Base-by-base conservation (phyloP, 2,888 invertebrate species). In the Melanchra persicariae region DNA sequence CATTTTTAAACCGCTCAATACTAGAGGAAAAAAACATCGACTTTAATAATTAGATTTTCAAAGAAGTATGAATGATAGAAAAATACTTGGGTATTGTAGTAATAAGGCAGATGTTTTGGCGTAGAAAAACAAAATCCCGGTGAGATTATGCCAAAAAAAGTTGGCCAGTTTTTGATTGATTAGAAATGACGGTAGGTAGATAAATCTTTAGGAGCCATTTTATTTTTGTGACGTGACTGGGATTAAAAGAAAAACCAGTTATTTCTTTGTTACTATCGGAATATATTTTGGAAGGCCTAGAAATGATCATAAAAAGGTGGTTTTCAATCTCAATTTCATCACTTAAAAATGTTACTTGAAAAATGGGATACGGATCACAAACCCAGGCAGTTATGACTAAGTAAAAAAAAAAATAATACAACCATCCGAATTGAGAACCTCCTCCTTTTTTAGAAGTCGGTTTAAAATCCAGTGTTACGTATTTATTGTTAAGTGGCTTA, bases 1-100 rank as follows among this genome's bases (percentile, higher is more conserved):
- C 12, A 67, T 77, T 70, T 54, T 17, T 2, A 45, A 70, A 70
- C 30, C 43, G 22, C 15, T 49, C 19, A 6, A n/a, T 55, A 47
- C 1, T 30, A 10, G 54, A 49, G 47, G 19, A 22, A 63, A 49
- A 55, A 12, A 5, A 1, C 37, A n/a, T 45, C 12, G 7, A 8
- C 24, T 51, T 8, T 17, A 55, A 9, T 24, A 26, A 63, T n/a
- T 3, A 45, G 7, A 17, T 62, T 22, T 51, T 17, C 0, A 19
- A 30, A 49, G 10, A n/a, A 30, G 9, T 17, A 45, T 30, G 3
- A 0, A 30, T 43, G 6, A 49, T n/a, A 9, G 49, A 45, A 37
- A 63, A 22, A 30, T 62, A 43, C 52, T 26, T 40, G 49, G n/a
- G 15, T 26, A 2, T 19, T 43, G 10, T 51, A 19, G 19, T 10